These are phyloP conservation scores for Calameuta idolon DNA, from an alignment of 2,888 invertebrate species.

Conservation along the genomic window DNA sequence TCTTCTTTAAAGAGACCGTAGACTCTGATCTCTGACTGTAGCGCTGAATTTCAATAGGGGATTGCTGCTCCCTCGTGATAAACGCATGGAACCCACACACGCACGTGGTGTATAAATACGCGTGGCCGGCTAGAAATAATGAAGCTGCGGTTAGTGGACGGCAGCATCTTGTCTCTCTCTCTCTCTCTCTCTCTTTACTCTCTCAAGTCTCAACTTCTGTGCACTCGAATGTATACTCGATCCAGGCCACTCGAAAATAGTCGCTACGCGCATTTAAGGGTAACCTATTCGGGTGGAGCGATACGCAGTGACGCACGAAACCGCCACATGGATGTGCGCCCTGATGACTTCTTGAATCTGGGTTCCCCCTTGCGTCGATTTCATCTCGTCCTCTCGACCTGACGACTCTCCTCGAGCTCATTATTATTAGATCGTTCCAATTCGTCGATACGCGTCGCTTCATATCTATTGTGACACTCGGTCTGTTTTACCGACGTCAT, in stretches of 20 bases:
- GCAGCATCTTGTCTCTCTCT: slow-evolving; percentile 20
- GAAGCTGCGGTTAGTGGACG: slow-evolving; percentile 24
- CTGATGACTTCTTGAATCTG: neutral
- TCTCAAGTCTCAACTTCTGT: slow-evolving; percentile 17
- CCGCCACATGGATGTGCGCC: slow-evolving; percentile 8
- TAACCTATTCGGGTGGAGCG: slow-evolving; percentile 36
- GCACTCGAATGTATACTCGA: slow-evolving; percentile 41
- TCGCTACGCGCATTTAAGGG: slow-evolving; percentile 40
- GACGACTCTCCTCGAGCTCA: slow-evolving; percentile 5
- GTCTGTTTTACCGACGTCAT: neutral
- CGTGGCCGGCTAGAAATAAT: slow-evolving; percentile 41
- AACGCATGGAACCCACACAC: neutral
- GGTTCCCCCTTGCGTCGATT: neutral
- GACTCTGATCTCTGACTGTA: neutral
- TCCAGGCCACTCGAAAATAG: slow-evolving; percentile 57
- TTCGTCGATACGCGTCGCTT: slow-evolving; percentile 6
- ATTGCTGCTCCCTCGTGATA: neutral
- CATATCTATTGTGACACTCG: neutral
- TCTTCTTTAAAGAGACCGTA: neutral
- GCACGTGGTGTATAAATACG: slow-evolving; percentile 31
- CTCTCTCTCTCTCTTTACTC: slow-evolving; percentile 11
- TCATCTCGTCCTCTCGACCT: neutral
- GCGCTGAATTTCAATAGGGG: neutral
- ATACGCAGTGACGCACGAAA: slow-evolving; percentile 39
- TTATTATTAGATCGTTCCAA: slow-evolving; percentile 22